phyloP scores from a whole-genome alignment of 2,113 vertebrate genomes.

The Otocyon megalotis region DNA sequence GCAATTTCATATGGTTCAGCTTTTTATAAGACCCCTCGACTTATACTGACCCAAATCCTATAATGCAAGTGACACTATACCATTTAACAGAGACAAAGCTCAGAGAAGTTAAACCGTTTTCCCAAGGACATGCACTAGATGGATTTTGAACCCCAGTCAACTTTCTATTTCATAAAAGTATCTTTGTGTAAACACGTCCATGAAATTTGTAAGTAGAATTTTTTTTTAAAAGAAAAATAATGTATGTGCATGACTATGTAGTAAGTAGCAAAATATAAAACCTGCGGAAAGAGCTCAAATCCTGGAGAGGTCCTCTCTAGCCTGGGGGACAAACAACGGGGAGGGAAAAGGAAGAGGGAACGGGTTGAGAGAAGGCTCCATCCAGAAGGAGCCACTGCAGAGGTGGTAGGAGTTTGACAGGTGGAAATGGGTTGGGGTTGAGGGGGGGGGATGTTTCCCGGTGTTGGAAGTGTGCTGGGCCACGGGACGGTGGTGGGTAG shows the following conservation, averaged over 20 bases:
- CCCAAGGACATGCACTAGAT: neutral
- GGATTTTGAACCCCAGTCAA: neutral
- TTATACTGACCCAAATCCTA: constrained; percentile 1
- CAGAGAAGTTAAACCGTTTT: constrained; percentile 55
- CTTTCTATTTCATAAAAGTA: neutral
- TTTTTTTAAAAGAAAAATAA: neutral
- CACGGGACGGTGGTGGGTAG: neutral
- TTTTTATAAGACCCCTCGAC: neutral
- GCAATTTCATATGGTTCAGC: neutral
- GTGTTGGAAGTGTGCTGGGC: neutral
- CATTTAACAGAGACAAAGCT: constrained; percentile 21
- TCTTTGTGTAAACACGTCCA: neutral
- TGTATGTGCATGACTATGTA: neutral
- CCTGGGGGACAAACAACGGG: neutral
- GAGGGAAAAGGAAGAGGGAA: neutral
- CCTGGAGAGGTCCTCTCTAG: neutral
- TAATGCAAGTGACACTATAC: neutral
- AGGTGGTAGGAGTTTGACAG: neutral
- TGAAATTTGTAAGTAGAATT: constrained; percentile 30
- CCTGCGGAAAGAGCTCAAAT: neutral
- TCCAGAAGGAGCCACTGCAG: neutral
- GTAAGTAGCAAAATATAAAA: constrained; percentile 43
- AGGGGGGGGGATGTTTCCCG: neutral
- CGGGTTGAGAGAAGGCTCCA: neutral
- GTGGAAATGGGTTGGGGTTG: neutral